A percentile compares a stretch with the other conserved stretches of the same genome.
phyloP scores from a whole-genome alignment of 2,113 vertebrate genomes.

The Osmerus mordax region DNA sequence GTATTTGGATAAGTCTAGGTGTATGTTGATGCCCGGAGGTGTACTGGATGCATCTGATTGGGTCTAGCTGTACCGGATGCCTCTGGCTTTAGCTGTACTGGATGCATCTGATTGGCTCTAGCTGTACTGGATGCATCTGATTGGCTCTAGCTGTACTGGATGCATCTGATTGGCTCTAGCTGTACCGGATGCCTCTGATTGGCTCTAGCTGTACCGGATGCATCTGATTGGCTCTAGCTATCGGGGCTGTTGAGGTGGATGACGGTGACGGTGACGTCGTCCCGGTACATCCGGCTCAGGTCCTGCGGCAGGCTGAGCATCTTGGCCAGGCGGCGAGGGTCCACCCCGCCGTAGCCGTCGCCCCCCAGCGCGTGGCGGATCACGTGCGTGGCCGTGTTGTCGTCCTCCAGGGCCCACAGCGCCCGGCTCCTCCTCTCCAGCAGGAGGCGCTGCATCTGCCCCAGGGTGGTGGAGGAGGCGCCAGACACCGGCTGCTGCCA shows the following conservation, averaged over 20 bases:
- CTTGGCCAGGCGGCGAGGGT: slow-evolving; percentile 48
- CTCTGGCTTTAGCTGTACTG: too few species aligned
- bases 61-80: too few species aligned
- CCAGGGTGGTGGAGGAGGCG: slow-evolving; percentile 42
- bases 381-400: slow-evolving; percentile 57
- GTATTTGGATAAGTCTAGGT: too few species aligned
- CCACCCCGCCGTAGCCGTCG: slow-evolving; percentile 57
- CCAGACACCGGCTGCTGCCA: slow-evolving; percentile 52
- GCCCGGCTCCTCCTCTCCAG: slow-evolving; percentile 45
- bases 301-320: slow-evolving; percentile 62
- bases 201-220: too few species aligned
- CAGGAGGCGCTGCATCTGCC: slow-evolving; percentile 53
- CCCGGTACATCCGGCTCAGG: slow-evolving; percentile 61
- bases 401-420: slow-evolving; percentile 47
- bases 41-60: too few species aligned
- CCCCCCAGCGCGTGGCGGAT: slow-evolving; percentile 61
- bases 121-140: too few species aligned
- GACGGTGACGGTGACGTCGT: slow-evolving; percentile 66
- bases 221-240: not conserved
- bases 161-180: too few species aligned
- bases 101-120: too few species aligned
- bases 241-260: slow-evolving; percentile 57
- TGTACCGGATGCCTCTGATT: too few species aligned
- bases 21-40: too few species aligned
- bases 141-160: not conserved